Evolutionary conservation across 2,888 invertebrate genomes (phyloP), one percentile per base, ranked within the genome.

Genomic region (Scotopteryx bipunctaria): DNA sequence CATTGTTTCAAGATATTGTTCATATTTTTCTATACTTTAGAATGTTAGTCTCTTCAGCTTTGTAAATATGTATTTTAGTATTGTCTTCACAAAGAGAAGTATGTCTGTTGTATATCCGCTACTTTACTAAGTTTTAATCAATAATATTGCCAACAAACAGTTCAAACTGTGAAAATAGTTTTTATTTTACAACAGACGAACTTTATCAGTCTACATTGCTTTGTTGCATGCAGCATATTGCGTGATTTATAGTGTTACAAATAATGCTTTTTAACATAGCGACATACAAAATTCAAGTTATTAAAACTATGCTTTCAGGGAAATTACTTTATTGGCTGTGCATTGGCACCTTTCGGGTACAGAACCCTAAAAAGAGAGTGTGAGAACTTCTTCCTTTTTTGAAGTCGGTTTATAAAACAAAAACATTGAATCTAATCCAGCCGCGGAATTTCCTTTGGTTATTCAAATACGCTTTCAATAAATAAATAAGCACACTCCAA

Each of bases 1-100:
- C 61, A 62, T 66, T 68, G 64, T 64, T 66, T 66, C 59, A 64
- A 61, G 59, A 63, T 66, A 64, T 64, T 64, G 60, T 62, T 61
- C 55, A 61, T 35, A 25, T 66, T 64, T 62, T 51, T 67, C 69
- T 66, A 63, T 63, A 63, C 63, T 52, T 52, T 38, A 37, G 60
- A 65, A 67, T 61, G 66, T 59, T 67, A 61, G 38, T 35, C 17
- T 35, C 33, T 33, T 14, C 9, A 15, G 6, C 15, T n/a, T n/a
- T n/a, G n/a, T n/a, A n/a, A n/a, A n/a, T n/a, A n/a, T n/a, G n/a
- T n/a, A n/a, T n/a, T n/a, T n/a, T n/a, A n/a, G n/a, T n/a, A n/a
- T n/a, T n/a, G n/a, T n/a, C n/a, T n/a, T n/a, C n/a, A n/a, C n/a
- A n/a, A n/a, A n/a, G n/a, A n/a, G n/a, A n/a, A n/a, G n/a, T n/a